Base-by-base conservation (phyloP, 2,797 vertebrate species). In the Euthynnus affinis region DNA sequence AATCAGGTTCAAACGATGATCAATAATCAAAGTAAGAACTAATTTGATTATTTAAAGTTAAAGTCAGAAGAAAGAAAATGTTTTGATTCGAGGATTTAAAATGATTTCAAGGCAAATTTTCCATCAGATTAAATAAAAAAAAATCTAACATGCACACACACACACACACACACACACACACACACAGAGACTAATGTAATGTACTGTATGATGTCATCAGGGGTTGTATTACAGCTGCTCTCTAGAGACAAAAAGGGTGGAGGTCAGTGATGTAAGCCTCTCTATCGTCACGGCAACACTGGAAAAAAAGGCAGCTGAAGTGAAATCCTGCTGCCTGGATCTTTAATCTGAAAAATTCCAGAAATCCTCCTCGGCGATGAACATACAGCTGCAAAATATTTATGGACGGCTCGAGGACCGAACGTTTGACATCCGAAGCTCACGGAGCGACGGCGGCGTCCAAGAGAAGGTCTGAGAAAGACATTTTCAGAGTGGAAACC, bases 201-300 rank as follows among this genome's bases (percentile, higher is more conserved):
- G 64, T 18, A 14, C 25, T 34, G 7, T 6, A 75, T 87, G 72
- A 75, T 77, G 87, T 86, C 87, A 89, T 61, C 61, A 17, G 71
- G 63, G 71, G 32, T 62, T 18, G 25, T 5, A 59, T 87, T 86
- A 71, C 87, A 71, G 80, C 74, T 76, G 71, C 2, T 49, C 77
- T 76, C 82, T 18, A 25, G 71, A 68, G 68, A 87, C 7, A 62
- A 52, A 67, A 20, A 13, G 86, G 86, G 72, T 25, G 78, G 74
- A 83, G 84, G 78, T 60, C 71, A 75, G 27, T 90, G 89, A 87
- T 76, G 87, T 90, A 60, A 86, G 37, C 73, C 51, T 64, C 53
- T 74, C 53, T 60, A 13, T 81, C 18, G 71, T 73, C 82, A 87
- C 67, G 51, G 85, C 7, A 82, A 90, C 74, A 1, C 42, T 6